Conservation (phyloP, 2,888 invertebrate genomes). For the Ormyrus thymus region DNA sequence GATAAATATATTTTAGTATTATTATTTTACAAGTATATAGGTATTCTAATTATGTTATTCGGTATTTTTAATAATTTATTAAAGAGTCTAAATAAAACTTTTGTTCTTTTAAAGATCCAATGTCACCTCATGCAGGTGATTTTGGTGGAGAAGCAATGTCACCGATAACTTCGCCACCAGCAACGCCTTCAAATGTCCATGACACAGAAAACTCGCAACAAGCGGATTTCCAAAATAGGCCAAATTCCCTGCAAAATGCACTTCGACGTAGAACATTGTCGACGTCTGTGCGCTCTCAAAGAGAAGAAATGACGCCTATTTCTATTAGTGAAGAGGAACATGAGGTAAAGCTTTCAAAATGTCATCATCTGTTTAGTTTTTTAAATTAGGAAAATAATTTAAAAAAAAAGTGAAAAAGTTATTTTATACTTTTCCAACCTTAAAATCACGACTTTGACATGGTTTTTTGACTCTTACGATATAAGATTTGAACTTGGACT, state of each 20-base stretch:
- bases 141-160: conserved; percentile 74
- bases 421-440: no score
- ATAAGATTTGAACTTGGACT: background rate
- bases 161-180: conserved; percentile 77
- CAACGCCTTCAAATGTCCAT: conserved; percentile 74
- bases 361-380: no score
- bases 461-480: no score
- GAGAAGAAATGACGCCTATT: conserved; percentile 59
- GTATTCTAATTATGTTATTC: no score
- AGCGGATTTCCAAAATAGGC: conserved; percentile 65
- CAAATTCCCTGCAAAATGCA: conserved; percentile 68
- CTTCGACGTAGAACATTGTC: conserved; percentile 69
- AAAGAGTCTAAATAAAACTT: no score
- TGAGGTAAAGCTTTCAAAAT: conserved; percentile 63
- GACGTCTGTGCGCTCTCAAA: conserved; percentile 64
- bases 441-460: no score
- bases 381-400: no score
- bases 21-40: no score
- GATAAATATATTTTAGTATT: no score
- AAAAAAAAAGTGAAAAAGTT: no score
- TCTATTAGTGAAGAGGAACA: conserved; percentile 69
- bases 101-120: conserved; percentile 76
- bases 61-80: no score
- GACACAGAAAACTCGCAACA: conserved; percentile 67
- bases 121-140: conserved; percentile 78